Evolutionary conservation across 2,888 invertebrate genomes (phyloP).

Genomic region (Autographa pulchrina): DNA sequence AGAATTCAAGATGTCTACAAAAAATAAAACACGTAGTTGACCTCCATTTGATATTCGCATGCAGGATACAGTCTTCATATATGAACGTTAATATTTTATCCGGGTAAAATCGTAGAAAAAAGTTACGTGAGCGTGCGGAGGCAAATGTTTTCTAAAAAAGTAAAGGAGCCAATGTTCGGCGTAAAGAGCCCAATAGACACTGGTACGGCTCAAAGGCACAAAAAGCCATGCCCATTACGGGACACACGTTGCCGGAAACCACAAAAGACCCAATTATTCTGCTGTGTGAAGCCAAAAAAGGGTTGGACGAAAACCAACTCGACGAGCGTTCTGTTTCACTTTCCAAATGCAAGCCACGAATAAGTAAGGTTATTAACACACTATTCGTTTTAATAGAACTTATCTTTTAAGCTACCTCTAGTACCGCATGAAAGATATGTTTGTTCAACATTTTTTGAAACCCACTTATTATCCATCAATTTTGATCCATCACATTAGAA

Average conservation of each 20-base stretch:
- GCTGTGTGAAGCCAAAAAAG: conserved; percentile 82
- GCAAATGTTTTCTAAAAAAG: conserved; percentile 68
- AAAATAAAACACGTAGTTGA: conserved; percentile 31
- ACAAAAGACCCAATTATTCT: conserved; percentile 85
- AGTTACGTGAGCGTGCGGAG: conserved; percentile 42
- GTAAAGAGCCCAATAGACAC: conserved; percentile 73
- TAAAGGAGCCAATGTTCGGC: conserved; percentile 64
- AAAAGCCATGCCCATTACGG: conserved; percentile 79
- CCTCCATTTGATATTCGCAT: conserved; percentile 34
- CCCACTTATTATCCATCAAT: not conserved
- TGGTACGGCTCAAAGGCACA: conserved; percentile 75
- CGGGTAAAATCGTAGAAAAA: conserved; percentile 41
- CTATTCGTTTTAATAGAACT: conserved; percentile 7
- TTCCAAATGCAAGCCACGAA: conserved; percentile 62
- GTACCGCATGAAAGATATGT: not conserved
- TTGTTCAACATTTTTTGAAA: not conserved
- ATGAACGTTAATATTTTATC: conserved; percentile 41
- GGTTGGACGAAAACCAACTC: conserved; percentile 78
- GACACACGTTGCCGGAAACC: conserved; percentile 80
- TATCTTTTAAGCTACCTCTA: not conserved
- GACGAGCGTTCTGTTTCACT: conserved; percentile 74
- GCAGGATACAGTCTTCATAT: conserved; percentile 26
- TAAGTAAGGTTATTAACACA: conserved; percentile 42
- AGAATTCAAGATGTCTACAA: not conserved
- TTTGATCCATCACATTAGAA: too few species aligned